Percentiles rank a stretch among this genome's conserved stretches.
Evolutionary conservation across 92 coral and sea anemone genomes (phyloP).

Genomic region (Phenganax stokvisi): DNA sequence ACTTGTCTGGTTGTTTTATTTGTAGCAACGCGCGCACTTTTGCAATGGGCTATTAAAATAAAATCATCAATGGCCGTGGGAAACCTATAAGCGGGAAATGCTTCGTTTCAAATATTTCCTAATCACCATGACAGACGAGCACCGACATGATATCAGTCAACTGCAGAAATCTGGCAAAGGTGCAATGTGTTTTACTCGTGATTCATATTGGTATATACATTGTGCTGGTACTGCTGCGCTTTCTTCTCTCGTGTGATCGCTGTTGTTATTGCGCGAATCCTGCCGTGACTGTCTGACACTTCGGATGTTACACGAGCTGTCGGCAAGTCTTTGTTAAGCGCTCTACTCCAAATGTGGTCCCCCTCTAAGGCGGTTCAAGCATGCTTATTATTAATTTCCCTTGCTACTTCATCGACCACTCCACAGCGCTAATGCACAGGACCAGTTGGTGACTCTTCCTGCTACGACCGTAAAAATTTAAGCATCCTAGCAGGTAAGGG

Average conservation of each 20-base stretch:
- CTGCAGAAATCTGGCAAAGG: neutral
- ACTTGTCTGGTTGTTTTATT: conserved; percentile 24
- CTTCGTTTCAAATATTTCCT: conserved; percentile 26
- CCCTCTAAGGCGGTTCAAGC: conserved; percentile 40
- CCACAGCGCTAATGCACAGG: conserved; percentile 9
- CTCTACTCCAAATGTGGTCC: conserved; percentile 38
- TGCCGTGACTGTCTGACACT: conserved; percentile 44
- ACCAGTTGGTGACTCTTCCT: neutral
- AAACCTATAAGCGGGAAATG: conserved; percentile 25
- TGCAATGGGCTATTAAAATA: conserved; percentile 24
- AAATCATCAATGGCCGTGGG: conserved; percentile 40
- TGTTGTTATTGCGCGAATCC: conserved; percentile 25
- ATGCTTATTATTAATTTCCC: conserved; percentile 33
- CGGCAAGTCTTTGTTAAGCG: conserved; percentile 35
- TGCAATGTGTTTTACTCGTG: neutral
- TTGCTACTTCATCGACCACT: conserved; percentile 19
- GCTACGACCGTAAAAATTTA: conserved; percentile 11
- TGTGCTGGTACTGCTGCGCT: neutral
- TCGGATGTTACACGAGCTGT: conserved; percentile 45
- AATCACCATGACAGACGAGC: neutral
- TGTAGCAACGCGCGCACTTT: conserved; percentile 8
- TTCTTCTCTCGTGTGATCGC: conserved; percentile 36
- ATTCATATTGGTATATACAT: neutral
- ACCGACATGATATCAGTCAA: conserved; percentile 26
- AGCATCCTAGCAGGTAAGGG: neutral